Conservation (phyloP, 2,888 invertebrate species). For the Rhynchonema sp. region DNA sequence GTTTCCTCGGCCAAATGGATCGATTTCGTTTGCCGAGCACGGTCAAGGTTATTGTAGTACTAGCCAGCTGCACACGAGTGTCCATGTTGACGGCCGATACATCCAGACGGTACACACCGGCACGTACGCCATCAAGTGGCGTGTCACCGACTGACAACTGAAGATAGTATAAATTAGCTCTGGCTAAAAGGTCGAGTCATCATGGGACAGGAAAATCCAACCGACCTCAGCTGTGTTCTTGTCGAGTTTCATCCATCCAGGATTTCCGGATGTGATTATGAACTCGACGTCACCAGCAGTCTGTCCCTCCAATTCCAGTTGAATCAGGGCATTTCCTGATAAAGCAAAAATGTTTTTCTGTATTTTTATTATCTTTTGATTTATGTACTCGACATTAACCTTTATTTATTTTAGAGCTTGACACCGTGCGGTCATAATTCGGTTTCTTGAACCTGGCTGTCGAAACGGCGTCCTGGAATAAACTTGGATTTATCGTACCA, state of each 20-base stretch:
- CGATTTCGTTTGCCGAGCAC: background rate
- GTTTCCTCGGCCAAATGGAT: background rate
- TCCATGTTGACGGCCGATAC: background rate
- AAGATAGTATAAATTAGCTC: background rate
- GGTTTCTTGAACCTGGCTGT: background rate
- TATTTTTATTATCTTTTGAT: too few species aligned
- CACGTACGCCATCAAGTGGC: background rate
- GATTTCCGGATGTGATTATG: background rate
- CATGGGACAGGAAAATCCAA: background rate
- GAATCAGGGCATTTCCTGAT: background rate
- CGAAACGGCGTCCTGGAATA: background rate
- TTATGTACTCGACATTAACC: background rate
- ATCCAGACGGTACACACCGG: background rate
- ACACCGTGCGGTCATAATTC: background rate
- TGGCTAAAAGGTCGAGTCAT: background rate
- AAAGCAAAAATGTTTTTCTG: background rate
- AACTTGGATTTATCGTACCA: too few species aligned
- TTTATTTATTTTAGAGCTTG: background rate
- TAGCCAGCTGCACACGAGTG: background rate
- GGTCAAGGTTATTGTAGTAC: background rate
- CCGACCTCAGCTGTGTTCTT: background rate
- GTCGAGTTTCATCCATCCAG: slow-evolving; percentile 1
- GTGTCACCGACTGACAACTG: background rate
- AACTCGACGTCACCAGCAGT: background rate
- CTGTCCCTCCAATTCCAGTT: background rate